phyloP scores from a whole-genome alignment of 2,888 invertebrate species.

The Eupithecia inturbata region DNA sequence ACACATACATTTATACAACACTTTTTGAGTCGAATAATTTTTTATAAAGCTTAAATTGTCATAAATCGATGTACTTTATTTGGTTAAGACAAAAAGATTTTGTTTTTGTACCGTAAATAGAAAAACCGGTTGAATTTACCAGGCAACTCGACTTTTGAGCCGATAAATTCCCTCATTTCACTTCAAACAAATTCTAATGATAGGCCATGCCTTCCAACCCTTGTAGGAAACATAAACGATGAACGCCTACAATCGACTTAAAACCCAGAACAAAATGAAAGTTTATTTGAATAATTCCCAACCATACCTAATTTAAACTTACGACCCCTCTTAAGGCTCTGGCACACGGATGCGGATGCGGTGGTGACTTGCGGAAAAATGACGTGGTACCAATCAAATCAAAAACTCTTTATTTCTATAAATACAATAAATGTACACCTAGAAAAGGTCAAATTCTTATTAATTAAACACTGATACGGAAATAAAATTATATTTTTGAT shows the following conservation, averaged over 20 bases:
- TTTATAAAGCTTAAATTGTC: too few relatives aligned
- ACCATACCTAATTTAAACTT: constrained; percentile 37
- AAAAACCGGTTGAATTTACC: not conserved
- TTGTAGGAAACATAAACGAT: constrained; percentile 29
- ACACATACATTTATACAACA: too few relatives aligned
- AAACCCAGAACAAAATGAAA: constrained; percentile 34
- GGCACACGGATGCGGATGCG: not conserved
- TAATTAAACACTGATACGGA: too few relatives aligned
- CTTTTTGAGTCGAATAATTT: too few relatives aligned
- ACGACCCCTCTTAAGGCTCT: constrained; percentile 23
- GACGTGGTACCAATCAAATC: not conserved
- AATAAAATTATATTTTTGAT: too few relatives aligned
- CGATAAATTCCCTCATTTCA: constrained; percentile 21
- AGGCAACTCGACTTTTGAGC: constrained; percentile 3
- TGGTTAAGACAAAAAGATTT: too few relatives aligned
- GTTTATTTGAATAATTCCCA: constrained; percentile 35
- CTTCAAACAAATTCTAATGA: constrained; percentile 22
- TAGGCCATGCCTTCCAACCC: constrained; percentile 18
- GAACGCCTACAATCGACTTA: constrained; percentile 28
- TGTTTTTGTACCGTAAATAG: not conserved
- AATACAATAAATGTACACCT: too few relatives aligned
- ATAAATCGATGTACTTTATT: too few relatives aligned
- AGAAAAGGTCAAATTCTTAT: too few relatives aligned
- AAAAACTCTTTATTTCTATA: too few relatives aligned
- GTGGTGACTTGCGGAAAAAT: not conserved